Percentiles rank a stretch among this genome's conserved stretches.
Conservation (phyloP, 2,888 invertebrate species). For the Osmoderma eremita region DNA sequence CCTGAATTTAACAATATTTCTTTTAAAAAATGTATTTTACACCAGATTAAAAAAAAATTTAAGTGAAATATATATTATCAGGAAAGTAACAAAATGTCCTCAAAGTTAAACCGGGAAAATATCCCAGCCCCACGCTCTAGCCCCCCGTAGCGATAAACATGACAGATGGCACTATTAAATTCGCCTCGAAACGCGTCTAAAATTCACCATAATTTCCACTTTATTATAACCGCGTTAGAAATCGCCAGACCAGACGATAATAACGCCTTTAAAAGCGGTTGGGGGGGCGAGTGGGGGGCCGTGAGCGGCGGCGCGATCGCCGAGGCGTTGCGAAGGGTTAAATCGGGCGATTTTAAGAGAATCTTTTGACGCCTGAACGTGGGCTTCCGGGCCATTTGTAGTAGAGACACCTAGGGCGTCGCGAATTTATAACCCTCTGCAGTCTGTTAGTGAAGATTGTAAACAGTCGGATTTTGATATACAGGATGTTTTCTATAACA, state of each 20-base stretch:
- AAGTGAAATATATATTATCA: too few species aligned
- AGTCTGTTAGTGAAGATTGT: too few species aligned
- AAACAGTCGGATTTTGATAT: too few species aligned
- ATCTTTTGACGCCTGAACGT: slow-evolving; percentile 21
- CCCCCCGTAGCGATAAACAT: slow-evolving; percentile 2
- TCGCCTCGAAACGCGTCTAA: slow-evolving; percentile 11
- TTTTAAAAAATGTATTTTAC: too few species aligned
- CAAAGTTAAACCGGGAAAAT: too few species aligned
- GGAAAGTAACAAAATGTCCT: too few species aligned
- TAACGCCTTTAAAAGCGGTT: neutral
- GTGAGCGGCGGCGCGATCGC: neutral
- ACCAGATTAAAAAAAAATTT: too few species aligned
- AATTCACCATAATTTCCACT: slow-evolving; percentile 32
- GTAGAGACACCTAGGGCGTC: slow-evolving; percentile 44
- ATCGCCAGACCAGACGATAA: slow-evolving; percentile 7
- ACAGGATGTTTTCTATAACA: too few species aligned
- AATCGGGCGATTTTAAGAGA: slow-evolving; percentile 48
- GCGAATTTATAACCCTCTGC: too few species aligned
- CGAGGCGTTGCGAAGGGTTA: slow-evolving; percentile 44
- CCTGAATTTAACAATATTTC: too few species aligned
- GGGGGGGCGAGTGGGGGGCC: neutral
- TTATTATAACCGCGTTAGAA: slow-evolving; percentile 24
- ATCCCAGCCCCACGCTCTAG: too few species aligned
- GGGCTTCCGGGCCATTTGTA: slow-evolving; percentile 47
- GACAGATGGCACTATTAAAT: slow-evolving; percentile 25